A percentile compares a stretch with the other conserved stretches of the same genome.
Conservation (phyloP, 2,888 invertebrate genomes). For the Odontothrips loti region DNA sequence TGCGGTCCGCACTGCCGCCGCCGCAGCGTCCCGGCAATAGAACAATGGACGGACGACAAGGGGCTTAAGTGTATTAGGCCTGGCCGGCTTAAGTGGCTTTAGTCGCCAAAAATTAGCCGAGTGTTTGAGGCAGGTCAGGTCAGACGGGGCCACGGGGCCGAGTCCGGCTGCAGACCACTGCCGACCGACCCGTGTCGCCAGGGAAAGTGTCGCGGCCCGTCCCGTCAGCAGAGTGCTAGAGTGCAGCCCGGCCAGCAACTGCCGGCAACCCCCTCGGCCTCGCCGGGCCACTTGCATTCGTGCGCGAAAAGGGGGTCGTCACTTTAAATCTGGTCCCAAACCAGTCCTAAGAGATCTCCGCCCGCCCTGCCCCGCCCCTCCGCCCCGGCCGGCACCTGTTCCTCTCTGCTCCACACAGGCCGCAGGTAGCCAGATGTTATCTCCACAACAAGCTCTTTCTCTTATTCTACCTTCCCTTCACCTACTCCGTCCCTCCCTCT, state of each 20-base stretch:
- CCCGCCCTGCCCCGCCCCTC: not conserved
- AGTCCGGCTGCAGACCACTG: no score
- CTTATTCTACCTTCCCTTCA: not conserved
- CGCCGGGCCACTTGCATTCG: not conserved
- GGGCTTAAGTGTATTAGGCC: no score
- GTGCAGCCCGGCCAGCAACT: no score
- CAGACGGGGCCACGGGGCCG: no score
- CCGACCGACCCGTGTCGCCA: not conserved
- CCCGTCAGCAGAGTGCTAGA: no score
- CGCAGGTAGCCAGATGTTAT: slow-evolving; percentile 24
- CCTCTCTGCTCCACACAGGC: not conserved
- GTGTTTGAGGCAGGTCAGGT: no score
- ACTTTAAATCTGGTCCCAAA: slow-evolving; percentile 11
- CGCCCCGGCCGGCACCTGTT: slow-evolving; percentile 1
- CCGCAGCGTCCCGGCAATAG: no score
- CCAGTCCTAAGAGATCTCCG: not conserved
- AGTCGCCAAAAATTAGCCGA: no score
- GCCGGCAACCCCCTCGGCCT: no score
- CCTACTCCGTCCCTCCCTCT: not conserved
- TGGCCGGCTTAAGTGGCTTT: no score
- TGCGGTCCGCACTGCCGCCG: no score
- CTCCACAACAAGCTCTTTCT: not conserved
- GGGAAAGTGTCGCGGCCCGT: not conserved
- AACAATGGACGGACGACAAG: no score
- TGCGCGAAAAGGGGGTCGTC: not conserved